Percentiles rank a stretch among this genome's conserved stretches.
Evolutionary conservation across 1,140 invertebrate species (phyloP).

Genomic region (Drosophila orosa): DNA sequence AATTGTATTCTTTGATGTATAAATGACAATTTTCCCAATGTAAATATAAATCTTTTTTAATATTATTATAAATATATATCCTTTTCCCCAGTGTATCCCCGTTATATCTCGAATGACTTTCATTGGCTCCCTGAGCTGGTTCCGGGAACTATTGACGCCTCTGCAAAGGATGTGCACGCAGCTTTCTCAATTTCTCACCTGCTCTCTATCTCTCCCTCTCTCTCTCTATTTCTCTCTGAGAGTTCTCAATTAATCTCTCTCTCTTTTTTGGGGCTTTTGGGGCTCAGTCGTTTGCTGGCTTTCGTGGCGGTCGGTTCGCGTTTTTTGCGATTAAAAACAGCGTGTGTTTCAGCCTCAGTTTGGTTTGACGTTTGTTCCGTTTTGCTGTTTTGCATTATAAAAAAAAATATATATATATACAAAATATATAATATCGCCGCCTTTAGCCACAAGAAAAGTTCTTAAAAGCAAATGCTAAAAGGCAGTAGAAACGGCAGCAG

Average conservation of each 20-base stretch:
- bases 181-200: constrained; percentile 4
- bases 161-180: constrained; percentile 47
- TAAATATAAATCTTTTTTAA: background rate
- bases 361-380: constrained; percentile 39
- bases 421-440: background rate
- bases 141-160: constrained; percentile 26
- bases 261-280: constrained; percentile 17
- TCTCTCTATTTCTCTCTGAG: background rate
- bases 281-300: constrained; percentile 74
- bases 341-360: constrained; percentile 3
- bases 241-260: background rate
- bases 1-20: no score
- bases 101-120: background rate
- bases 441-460: constrained; percentile 25
- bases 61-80: background rate
- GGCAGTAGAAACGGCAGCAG: constrained; percentile 29
- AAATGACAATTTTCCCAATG: no score
- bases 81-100: background rate
- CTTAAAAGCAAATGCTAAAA: constrained; percentile 30
- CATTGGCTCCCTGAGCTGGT: constrained; percentile 32
- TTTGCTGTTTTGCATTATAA: constrained; percentile 40
- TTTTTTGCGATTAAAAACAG: constrained; percentile 21
- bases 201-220: constrained; percentile 1
- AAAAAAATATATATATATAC: background rate
- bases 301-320: constrained; percentile 67